Conservation (phyloP, 2,888 invertebrate genomes). For the Tetragonula carbonaria region DNA sequence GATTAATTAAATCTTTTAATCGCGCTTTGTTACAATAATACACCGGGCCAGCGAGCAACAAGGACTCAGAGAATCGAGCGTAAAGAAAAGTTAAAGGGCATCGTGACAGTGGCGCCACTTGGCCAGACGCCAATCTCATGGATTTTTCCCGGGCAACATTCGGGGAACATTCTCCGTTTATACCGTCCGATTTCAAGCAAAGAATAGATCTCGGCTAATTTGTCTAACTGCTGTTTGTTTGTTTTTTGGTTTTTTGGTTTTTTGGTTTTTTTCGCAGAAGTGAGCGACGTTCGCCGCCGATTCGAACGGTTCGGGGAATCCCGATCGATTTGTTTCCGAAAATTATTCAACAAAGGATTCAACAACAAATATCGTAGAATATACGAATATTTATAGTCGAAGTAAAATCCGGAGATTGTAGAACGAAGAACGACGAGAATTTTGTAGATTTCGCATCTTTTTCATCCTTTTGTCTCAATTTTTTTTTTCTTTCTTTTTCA, state of each 20-base stretch:
- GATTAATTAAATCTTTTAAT: not conserved
- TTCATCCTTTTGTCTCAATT: too few relatives aligned
- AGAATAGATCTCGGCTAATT: conserved; percentile 31
- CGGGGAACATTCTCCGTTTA: conserved; percentile 1
- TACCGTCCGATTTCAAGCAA: not conserved
- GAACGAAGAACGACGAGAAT: too few relatives aligned
- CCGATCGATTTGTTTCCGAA: not conserved
- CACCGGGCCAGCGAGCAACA: not conserved
- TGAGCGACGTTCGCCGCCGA: not conserved
- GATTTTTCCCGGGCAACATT: conserved; percentile 30
- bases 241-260: too few relatives aligned
- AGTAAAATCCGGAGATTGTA: not conserved
- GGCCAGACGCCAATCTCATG: conserved; percentile 35
- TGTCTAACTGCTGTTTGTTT: not conserved
- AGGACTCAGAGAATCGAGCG: not conserved
- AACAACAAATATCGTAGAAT: not conserved
- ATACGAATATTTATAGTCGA: not conserved
- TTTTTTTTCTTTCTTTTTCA: too few relatives aligned
- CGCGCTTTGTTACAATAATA: not conserved
- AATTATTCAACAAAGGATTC: not conserved
- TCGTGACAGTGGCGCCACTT: conserved; percentile 32
- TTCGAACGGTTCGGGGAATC: too few relatives aligned
- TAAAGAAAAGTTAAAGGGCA: not conserved
- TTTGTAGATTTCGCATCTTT: too few relatives aligned
- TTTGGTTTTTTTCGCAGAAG: not conserved